Conservation (phyloP, 2,888 invertebrate genomes). For the Drosophila subquinaria region DNA sequence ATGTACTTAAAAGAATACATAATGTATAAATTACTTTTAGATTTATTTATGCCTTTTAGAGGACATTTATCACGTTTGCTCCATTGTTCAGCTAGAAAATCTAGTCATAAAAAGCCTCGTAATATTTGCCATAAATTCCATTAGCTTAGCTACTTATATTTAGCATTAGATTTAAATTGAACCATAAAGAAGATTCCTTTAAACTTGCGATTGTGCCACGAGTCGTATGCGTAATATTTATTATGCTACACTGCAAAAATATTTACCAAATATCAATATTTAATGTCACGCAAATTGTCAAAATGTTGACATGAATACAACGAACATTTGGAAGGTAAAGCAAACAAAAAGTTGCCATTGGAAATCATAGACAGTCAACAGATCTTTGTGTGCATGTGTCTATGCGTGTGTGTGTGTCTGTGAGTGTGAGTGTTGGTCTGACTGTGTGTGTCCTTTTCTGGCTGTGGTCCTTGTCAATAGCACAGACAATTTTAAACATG, state of each 20-base stretch:
- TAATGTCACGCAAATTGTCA: constrained; percentile 66
- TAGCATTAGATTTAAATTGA: neutral
- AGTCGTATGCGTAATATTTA: constrained; percentile 25
- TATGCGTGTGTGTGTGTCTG: constrained; percentile 3
- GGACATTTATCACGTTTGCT: constrained; percentile 61
- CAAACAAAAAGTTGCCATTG: constrained; percentile 55
- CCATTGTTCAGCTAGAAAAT: constrained; percentile 52
- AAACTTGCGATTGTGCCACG: neutral
- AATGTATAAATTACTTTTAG: constrained; percentile 6
- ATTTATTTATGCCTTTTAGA: neutral
- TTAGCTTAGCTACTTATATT: neutral
- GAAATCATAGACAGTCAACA: constrained; percentile 55
- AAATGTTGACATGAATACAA: constrained; percentile 63
- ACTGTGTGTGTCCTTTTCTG: constrained; percentile 28
- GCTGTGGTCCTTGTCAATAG: constrained; percentile 53
- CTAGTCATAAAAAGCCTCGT: constrained; percentile 4
- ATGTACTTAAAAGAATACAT: neutral
- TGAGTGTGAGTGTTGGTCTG: constrained; percentile 17
- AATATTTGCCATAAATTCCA: neutral
- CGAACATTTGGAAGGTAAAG: constrained; percentile 46
- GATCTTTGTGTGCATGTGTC: constrained; percentile 8
- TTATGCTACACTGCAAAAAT: constrained; percentile 36
- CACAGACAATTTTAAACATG: constrained; percentile 55
- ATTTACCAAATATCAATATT: constrained; percentile 76
- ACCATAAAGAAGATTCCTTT: neutral